A percentile compares a stretch with the other conserved stretches of the same genome.
These are phyloP conservation scores for Lordiphosa mommai DNA, from an alignment of 1,140 invertebrate species.

Conservation along the genomic window DNA sequence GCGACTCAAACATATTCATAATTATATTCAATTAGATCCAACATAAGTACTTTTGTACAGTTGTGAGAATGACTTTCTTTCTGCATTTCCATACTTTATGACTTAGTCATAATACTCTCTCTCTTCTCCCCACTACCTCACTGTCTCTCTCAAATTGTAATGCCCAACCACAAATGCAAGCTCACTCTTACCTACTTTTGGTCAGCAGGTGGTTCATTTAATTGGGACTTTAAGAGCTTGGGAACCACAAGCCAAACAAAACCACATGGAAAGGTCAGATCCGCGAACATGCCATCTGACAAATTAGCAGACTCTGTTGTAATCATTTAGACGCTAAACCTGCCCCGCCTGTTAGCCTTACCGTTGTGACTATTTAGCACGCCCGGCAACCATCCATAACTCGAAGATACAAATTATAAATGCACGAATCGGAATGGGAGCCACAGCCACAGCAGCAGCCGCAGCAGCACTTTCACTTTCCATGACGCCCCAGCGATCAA, in stretches of 20 bases:
- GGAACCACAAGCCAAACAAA: constrained; percentile 13
- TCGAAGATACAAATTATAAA: constrained; percentile 65
- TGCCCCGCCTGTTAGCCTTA: constrained; percentile 60
- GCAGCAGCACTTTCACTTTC: constrained; percentile 67
- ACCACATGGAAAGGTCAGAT: constrained; percentile 31
- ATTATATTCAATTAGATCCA: not conserved
- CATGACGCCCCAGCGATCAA: constrained; percentile 17
- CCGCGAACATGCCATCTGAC: not conserved
- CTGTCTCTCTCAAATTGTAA: not conserved
- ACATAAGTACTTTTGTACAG: constrained; percentile 14
- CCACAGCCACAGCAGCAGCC: constrained; percentile 1
- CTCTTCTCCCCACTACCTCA: not conserved
- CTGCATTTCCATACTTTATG: constrained; percentile 10
- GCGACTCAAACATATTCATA: too few relatives aligned
- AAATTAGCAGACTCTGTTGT: constrained; percentile 50
- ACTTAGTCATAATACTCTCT: constrained; percentile 21
- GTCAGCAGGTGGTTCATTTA: constrained; percentile 15
- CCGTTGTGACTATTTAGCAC: constrained; percentile 44
- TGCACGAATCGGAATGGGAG: constrained; percentile 51
- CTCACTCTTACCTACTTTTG: constrained; percentile 33
- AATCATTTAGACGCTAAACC: constrained; percentile 47
- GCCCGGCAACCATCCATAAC: constrained; percentile 40
- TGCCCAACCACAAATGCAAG: constrained; percentile 17
- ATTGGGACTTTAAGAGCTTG: constrained; percentile 15
- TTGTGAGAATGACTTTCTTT: constrained; percentile 16